Percentiles rank a stretch among this genome's conserved stretches.
Conservation (phyloP, 2,888 invertebrate genomes). For the Aradus depressus region DNA sequence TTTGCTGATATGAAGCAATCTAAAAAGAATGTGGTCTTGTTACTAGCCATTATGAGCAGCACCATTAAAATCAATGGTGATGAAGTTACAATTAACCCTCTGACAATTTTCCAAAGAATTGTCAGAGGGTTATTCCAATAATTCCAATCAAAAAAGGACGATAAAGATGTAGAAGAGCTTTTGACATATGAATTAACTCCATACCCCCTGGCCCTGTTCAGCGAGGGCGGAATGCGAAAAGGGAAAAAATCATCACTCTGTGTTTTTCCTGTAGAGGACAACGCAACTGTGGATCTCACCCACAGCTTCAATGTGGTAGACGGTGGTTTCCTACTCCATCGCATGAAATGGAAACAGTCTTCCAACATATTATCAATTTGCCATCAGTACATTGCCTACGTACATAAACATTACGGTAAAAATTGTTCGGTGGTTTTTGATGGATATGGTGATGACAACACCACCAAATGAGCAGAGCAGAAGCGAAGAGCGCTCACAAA, state of each 20-base stretch:
- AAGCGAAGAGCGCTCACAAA: conserved; percentile 22
- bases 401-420: conserved; percentile 6
- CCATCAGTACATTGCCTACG: too few relatives aligned
- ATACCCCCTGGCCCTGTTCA: too few relatives aligned
- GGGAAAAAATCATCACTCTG: neutral
- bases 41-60: conserved; percentile 2
- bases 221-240: too few relatives aligned
- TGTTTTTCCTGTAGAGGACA: neutral
- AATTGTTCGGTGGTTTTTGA: conserved; percentile 11
- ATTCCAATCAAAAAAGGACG: too few relatives aligned
- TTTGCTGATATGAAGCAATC: conserved; percentile 8
- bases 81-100: too few relatives aligned
- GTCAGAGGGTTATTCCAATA: too few relatives aligned
- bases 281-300: neutral
- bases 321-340: conserved; percentile 1
- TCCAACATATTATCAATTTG: conserved; percentile 7
- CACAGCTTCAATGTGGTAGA: neutral
- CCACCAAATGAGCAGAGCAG: conserved; percentile 26
- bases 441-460: conserved; percentile 14
- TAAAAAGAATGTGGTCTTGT: conserved; percentile 7
- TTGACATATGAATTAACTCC: too few relatives aligned
- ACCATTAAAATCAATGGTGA: conserved; percentile 4
- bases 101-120: too few relatives aligned
- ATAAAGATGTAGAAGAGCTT: neutral
- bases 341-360: neutral